These are phyloP conservation scores for Macrobrachium rosenbergii DNA, from an alignment of 1,140 invertebrate genomes.

Conservation along the genomic window DNA sequence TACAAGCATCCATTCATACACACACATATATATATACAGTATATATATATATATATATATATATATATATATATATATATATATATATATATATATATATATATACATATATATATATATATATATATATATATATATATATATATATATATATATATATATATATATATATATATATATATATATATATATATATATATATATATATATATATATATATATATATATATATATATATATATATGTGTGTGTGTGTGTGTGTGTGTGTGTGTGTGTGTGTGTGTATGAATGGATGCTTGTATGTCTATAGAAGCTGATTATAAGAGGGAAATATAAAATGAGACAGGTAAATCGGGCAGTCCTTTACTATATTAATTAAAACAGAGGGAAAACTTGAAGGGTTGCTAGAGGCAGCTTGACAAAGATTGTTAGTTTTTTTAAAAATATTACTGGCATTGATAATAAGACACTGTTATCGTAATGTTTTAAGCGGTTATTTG, in stretches of 20 bases:
- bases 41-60: not conserved
- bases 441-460: too few relatives aligned
- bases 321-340: not conserved
- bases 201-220: conserved; percentile 18
- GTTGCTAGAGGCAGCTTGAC: too few relatives aligned
- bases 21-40: conserved; percentile 21
- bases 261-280: not conserved
- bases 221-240: conserved; percentile 19
- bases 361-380: too few relatives aligned
- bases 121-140: conserved; percentile 12
- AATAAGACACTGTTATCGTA: too few relatives aligned
- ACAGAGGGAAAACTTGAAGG: too few relatives aligned
- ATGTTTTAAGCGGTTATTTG: too few relatives aligned
- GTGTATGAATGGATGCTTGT: not conserved
- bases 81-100: conserved; percentile 2
- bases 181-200: conserved; percentile 9
- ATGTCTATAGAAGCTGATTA: not conserved
- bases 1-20: not conserved
- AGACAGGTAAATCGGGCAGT: not conserved
- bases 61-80: conserved; percentile 16
- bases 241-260: conserved; percentile 14
- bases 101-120: conserved; percentile 8
- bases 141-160: conserved; percentile 16
- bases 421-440: too few relatives aligned
- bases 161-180: conserved; percentile 10